phyloP scores from a whole-genome alignment of 2,888 invertebrate genomes.

The Escarpia spicata region DNA sequence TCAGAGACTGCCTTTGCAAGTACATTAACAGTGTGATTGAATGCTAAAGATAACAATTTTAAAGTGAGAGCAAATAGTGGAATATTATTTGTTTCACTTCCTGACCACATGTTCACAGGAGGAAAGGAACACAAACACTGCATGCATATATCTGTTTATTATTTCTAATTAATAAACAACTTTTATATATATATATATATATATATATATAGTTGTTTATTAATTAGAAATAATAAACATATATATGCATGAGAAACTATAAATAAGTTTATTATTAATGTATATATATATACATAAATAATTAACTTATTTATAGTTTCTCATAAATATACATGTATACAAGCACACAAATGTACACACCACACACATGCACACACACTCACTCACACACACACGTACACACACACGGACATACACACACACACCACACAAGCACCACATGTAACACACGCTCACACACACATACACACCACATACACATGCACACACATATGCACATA shows the following conservation, averaged over 20 bases:
- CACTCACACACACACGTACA: not conserved
- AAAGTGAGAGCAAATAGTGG: too few relatives aligned
- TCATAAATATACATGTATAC: not conserved
- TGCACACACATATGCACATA: not conserved
- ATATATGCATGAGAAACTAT: too few relatives aligned
- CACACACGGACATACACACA: not conserved
- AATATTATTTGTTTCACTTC: too few relatives aligned
- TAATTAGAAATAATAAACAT: too few relatives aligned
- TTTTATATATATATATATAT: conserved; percentile 7
- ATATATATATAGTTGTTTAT: not conserved
- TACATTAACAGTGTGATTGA: too few relatives aligned
- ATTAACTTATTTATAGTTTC: not conserved
- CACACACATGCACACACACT: not conserved
- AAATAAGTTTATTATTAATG: too few relatives aligned
- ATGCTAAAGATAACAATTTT: too few relatives aligned
- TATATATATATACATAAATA: not conserved
- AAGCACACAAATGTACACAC: not conserved
- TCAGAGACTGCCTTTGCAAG: too few relatives aligned
- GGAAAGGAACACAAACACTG: too few relatives aligned
- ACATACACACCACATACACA: not conserved
- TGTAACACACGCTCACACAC: not conserved
- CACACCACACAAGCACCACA: not conserved
- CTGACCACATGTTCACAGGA: too few relatives aligned
- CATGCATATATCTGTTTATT: too few relatives aligned
- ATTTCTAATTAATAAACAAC: not conserved